Evolutionary conservation across 1,140 invertebrate species (phyloP).

Genomic region (Doryteuthis pealeii): DNA sequence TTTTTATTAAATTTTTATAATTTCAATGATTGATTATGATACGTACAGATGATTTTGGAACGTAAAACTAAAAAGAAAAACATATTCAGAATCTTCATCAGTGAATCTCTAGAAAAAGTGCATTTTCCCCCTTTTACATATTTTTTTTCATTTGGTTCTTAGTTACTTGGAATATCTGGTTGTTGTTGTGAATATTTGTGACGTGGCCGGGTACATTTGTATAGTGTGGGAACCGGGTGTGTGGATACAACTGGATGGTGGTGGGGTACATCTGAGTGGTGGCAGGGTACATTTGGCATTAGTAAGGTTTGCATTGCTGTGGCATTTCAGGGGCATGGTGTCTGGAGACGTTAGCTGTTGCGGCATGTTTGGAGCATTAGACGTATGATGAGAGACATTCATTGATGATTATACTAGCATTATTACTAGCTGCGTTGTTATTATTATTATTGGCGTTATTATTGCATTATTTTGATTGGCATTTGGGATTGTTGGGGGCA

Average conservation of each 20-base stretch:
- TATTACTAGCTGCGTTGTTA: not conserved
- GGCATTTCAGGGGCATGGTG: not conserved
- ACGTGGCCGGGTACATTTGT: not conserved
- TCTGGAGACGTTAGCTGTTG: not conserved
- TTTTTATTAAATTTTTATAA: too few relatives aligned
- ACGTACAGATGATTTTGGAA: too few relatives aligned
- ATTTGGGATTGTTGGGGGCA: not conserved
- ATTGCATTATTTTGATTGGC: not conserved
- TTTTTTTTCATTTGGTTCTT: too few relatives aligned
- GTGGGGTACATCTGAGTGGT: constrained; percentile 1
- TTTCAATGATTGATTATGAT: too few relatives aligned
- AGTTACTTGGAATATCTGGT: not conserved
- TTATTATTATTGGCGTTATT: not conserved
- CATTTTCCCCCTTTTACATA: too few relatives aligned
- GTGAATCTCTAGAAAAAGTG: too few relatives aligned
- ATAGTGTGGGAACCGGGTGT: not conserved
- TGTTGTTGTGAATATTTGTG: not conserved
- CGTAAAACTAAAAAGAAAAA: too few relatives aligned
- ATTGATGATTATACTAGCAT: not conserved
- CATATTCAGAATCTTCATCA: too few relatives aligned
- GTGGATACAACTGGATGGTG: not conserved
- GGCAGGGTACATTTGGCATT: not conserved
- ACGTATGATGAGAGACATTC: not conserved
- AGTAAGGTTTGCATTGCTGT: not conserved
- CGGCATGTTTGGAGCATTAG: not conserved